Percentiles rank a stretch among this genome's conserved stretches.
phyloP scores from a whole-genome alignment of 2,888 invertebrate genomes.

The Ophioninae sp. region DNA sequence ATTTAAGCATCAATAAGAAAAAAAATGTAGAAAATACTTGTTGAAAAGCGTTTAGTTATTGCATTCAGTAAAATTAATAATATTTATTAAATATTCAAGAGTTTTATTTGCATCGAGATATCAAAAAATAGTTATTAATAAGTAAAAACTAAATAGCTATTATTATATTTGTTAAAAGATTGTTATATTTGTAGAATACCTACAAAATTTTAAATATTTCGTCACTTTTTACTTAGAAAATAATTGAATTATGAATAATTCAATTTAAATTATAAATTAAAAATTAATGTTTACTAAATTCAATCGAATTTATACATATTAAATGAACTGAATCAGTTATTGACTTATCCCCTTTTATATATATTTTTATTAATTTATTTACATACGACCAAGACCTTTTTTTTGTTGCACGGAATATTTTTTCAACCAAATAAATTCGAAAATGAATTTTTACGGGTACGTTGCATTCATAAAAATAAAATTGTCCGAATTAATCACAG shows the following conservation, averaged over 20 bases:
- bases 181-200: too few species aligned
- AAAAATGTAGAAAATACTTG: too few species aligned
- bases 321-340: not conserved
- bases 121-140: not conserved
- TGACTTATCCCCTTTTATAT: not conserved
- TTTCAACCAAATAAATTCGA: not conserved
- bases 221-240: too few species aligned
- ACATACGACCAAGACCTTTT: not conserved
- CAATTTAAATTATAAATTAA: too few species aligned
- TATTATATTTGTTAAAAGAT: too few species aligned
- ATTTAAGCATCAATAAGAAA: not conserved
- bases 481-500: not conserved
- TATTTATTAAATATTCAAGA: not conserved
- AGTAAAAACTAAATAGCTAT: too few species aligned
- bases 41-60: not conserved
- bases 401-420: not conserved
- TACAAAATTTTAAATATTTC: too few species aligned
- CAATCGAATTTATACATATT: too few species aligned
- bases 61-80: too few species aligned
- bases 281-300: too few species aligned
- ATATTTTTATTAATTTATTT: not conserved
- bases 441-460: not conserved
- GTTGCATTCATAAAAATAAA: constrained; percentile 6
- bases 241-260: too few species aligned
- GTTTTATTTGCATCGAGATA: not conserved